Conservation (phyloP, 2,888 invertebrate genomes). For the Orthonevra nobilis region DNA sequence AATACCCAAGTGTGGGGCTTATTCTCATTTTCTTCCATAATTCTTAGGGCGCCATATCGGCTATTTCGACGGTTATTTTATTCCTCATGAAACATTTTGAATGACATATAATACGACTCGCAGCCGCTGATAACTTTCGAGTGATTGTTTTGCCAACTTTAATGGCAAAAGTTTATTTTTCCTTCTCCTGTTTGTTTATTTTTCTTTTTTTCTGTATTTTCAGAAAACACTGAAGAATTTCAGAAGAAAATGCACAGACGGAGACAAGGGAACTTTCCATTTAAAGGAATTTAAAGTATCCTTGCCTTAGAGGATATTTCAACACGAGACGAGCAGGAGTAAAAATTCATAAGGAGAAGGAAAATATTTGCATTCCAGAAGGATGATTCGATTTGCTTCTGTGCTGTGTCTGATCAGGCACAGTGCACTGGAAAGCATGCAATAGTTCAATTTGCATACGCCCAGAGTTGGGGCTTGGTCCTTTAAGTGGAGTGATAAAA, state of each 20-base stretch:
- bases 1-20: background rate
- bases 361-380: constrained; percentile 21
- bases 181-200: background rate
- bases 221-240: background rate
- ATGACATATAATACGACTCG: constrained; percentile 22
- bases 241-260: too few species aligned
- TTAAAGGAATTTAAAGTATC: constrained; percentile 17
- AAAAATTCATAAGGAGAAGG: background rate
- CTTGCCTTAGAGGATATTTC: background rate
- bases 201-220: background rate
- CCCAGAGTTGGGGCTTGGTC: too few species aligned
- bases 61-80: constrained; percentile 22
- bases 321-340: background rate
- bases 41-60: constrained; percentile 42
- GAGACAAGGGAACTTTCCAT: constrained; percentile 3
- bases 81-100: constrained; percentile 13
- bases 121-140: background rate
- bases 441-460: constrained; percentile 46
- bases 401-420: background rate
- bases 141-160: constrained; percentile 71
- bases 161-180: constrained; percentile 76
- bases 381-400: constrained; percentile 8
- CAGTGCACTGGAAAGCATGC: constrained; percentile 22
- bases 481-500: constrained; percentile 2
- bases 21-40: constrained; percentile 10